These are phyloP conservation scores for Syncerus caffer DNA, from an alignment of 2,797 vertebrate species.

Conservation along the genomic window DNA sequence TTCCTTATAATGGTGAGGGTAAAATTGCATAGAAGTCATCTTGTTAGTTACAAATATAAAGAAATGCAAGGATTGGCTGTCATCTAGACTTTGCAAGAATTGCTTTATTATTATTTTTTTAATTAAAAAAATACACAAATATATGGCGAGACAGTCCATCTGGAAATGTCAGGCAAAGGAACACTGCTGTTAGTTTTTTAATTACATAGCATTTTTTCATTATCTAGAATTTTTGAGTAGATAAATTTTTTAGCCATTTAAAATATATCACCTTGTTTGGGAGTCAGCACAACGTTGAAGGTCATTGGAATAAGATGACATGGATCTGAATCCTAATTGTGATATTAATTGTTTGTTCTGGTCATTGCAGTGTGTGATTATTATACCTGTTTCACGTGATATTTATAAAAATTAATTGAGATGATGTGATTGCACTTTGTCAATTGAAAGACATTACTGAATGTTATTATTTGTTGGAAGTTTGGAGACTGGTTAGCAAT, in stretches of 20 bases:
- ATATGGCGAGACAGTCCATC: background rate
- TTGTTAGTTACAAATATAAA: constrained; percentile 26
- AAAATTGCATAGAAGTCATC: constrained; percentile 31
- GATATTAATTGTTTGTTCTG: background rate
- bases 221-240: background rate
- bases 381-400: background rate
- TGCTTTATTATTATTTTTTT: constrained; percentile 1
- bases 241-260: constrained; percentile 28
- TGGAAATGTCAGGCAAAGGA: background rate
- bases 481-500: background rate
- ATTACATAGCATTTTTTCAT: background rate
- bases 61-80: constrained; percentile 29
- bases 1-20: constrained; percentile 25
- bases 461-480: constrained; percentile 1
- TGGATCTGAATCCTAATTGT: background rate
- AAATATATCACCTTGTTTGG: constrained; percentile 13
- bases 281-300: background rate
- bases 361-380: background rate
- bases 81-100: background rate
- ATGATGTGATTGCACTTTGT: background rate
- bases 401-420: constrained; percentile 29
- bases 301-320: background rate
- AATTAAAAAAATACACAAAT: background rate
- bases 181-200: background rate
- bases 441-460: constrained; percentile 26